Base-by-base conservation (phyloP, 2,113 vertebrate species). In the Bagarius yarrelli region DNA sequence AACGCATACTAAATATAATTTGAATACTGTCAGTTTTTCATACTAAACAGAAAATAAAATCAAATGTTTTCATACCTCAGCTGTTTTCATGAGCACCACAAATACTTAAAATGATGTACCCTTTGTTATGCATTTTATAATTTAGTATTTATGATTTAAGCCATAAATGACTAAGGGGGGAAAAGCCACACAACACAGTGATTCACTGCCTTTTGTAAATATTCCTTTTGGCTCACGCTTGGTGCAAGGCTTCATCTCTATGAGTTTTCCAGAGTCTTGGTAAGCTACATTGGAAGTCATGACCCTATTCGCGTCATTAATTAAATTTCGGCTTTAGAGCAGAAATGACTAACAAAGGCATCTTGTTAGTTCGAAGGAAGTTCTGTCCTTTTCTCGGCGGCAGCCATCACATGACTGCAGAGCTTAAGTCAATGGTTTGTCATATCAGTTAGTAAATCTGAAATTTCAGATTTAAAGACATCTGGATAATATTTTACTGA, bases 121-220 rank as follows among this genome's bases (percentile, higher is more conserved):
- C 66, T 72, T 80, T 81, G 57, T 86, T 78, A 63, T 44, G 44
- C 70, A 73, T 87, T 87, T 82, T 81, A 88, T 30, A 84, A 86
- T 70, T 86, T 84, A 86, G 74, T 75, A 85, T 89, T 88, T 88
- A 61, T 27, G 50, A 90, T 86, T 83, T 90, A 92, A 87, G 82
- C 50, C 40, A 44, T 72, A 78, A 75, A 84, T 90, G 88, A 88
- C 87, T 80, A 71, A 87, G 44, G 86, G 88, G 84, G 94, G 92
- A 93, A 91, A 94, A 93, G 89, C 91, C 86, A 85, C 89, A 86
- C 87, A 92, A 88, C 82, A 91, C 79, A 79, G 84, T 92, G 93
- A 94, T 91, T 95, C 91, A 94, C 89, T 81, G 84, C 90, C 92
- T 90, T 93, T 91, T 92, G 86, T 92, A 94, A 95, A 95, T 94